Base-by-base conservation (phyloP, 2,113 vertebrate species). In the Grus americana region DNA sequence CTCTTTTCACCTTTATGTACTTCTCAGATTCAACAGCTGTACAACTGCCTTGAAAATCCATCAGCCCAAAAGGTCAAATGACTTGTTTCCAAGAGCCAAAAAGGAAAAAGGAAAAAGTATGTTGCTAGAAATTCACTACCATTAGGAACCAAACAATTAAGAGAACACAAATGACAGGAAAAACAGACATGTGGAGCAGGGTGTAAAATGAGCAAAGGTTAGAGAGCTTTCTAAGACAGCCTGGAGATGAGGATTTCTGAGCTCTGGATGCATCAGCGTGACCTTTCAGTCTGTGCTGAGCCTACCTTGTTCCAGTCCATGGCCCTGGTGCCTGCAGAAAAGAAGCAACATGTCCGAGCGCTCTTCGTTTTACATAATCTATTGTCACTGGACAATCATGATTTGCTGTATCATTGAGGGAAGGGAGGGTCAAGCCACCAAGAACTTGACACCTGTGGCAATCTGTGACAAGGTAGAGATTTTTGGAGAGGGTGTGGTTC, bases 261-360 rank as follows among this genome's bases (percentile, higher is more conserved):
- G 24, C 36, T 50, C 18, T 42, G 50, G 16, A 49, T 14, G 4
- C 20, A 38, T 50, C 32, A 27, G n/a, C 4, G 8, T 44, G 70
- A 72, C 47, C 46, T 61, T 85, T 76, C 40, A 49, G 47, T 30
- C 40, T 44, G 19, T 50, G 27, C 11, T 46, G 36, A 88, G 34
- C 24, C 24, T 74, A 12, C 16, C 16, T 30, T 30, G 22, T 49
- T 55, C 68, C 57, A 81, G n/a, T 12, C 34, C 38, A 2, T 32
- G 8, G 20, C 9, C 6, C 12, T 40, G 36, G 46, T 32, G 21
- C 10, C 40, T 40, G 15, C 16, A 61, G 58, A 65, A 75, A 19
- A 10, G 54, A 78, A 68, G 27, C 19, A 49, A 19, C 3, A n/a
- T 42, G 15, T 30, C 5, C 0, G 1, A 32, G 34, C 1, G 1